Evolutionary conservation across 2,797 vertebrate genomes (phyloP), one percentile per base, ranked within the genome.

Genomic region (Chelon auratus): DNA sequence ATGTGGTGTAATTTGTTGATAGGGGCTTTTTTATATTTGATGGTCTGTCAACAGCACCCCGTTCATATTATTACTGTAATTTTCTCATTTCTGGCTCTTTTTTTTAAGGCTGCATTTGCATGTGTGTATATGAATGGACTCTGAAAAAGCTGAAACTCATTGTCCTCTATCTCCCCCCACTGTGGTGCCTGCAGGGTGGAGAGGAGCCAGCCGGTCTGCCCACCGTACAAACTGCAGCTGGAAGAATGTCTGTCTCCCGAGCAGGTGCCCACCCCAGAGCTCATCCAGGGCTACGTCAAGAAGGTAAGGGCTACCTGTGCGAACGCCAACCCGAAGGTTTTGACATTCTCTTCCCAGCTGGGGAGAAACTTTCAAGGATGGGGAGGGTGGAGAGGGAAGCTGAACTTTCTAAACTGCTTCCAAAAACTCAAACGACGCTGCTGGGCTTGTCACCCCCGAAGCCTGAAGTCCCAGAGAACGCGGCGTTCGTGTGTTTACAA

Each of bases 281-380:
- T 97, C 87, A 95, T 98, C 91, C 95, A 97, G 69, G 97, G 97
- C 84, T 97, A 98, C 81, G 91, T 98, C 81, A 97, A 99, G 82
- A 97, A 97, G 95, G 97, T 99, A 91, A 22, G 93, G 96, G 26
- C 57, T 5, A 50, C 87, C 67, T 62, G 37, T 22, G 51, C 43
- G 55, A 63, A 79, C 33, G 72, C 69, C 69, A 71, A 7, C 40
- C 54, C 57, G 30, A 56, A 57, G 47, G 78, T 33, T 63, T 57
- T 63, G 58, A 78, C 62, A 58, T 48, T 11, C 58, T 15, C 57
- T 30, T 22, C 37, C 36, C 59, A 63, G 69, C 61, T 78, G 74
- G 11, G 13, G 15, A 51, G 18, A 9, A 40, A 7, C 9, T 12
- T 40, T 40, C 39, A 40, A 40, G 8, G 12, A 13, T 40, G n/a